Evolutionary conservation across 2,113 vertebrate species (phyloP).

Genomic region (Melanocharis versteri): DNA sequence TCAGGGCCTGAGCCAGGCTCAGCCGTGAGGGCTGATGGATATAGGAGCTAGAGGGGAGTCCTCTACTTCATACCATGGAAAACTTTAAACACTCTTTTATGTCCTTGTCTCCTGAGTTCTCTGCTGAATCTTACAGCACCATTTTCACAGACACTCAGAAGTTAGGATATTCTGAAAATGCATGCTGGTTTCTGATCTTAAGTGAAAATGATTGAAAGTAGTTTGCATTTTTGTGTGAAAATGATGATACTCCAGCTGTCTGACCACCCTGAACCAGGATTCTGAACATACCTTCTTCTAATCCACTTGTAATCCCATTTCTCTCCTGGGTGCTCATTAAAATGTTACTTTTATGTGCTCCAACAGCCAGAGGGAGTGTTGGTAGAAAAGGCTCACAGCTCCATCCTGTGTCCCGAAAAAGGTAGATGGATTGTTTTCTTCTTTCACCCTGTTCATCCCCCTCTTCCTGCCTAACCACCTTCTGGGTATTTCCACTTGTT

Average conservation of each 20-base stretch:
- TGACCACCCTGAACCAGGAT: background rate
- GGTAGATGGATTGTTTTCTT: conserved; percentile 30
- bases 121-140: background rate
- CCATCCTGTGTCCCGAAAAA: conserved; percentile 62
- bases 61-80: background rate
- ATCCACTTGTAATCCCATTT: background rate
- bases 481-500: background rate
- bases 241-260: background rate
- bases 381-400: conserved; percentile 67
- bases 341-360: background rate
- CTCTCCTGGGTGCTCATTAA: background rate
- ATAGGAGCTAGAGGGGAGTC: background rate
- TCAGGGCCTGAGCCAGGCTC: background rate
- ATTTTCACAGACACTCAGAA: background rate
- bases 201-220: background rate
- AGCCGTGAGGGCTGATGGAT: fast-evolving
- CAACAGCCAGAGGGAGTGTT: conserved; percentile 67
- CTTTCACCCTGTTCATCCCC: background rate
- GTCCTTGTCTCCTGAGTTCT: background rate
- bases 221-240: background rate
- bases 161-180: background rate
- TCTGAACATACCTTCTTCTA: background rate
- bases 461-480: background rate
- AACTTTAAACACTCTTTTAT: background rate
- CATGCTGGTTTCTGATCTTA: background rate